Conservation (phyloP, 2,113 vertebrate species). For the Ancistrus triradiatus region DNA sequence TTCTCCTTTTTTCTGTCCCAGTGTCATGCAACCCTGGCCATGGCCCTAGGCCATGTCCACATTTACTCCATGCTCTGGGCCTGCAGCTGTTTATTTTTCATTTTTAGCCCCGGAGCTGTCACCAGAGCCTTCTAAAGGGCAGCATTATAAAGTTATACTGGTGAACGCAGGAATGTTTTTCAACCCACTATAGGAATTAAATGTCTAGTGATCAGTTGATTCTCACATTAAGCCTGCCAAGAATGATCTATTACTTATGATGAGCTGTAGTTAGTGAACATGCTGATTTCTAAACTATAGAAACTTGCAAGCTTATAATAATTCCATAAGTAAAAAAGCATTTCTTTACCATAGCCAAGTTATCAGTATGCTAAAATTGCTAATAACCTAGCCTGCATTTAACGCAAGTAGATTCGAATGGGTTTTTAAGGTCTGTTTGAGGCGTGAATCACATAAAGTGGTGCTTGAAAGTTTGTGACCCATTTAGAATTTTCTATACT, state of each 20-base stretch:
- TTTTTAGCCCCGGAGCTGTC: slow-evolving; percentile 57
- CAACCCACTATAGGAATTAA: slow-evolving; percentile 14
- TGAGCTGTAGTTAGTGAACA: slow-evolving; percentile 3
- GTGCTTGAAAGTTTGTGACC: too few species aligned
- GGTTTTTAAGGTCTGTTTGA: too few species aligned
- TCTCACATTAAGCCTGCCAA: slow-evolving; percentile 23
- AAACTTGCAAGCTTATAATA: neutral
- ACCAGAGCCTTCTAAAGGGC: slow-evolving; percentile 49
- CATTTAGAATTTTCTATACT: too few species aligned
- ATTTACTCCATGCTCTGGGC: slow-evolving; percentile 40
- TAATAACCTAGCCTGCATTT: too few species aligned
- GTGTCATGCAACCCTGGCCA: slow-evolving; percentile 40
- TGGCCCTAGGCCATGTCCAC: slow-evolving; percentile 39
- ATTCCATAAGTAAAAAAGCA: neutral
- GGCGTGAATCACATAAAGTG: too few species aligned
- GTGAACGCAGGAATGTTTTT: slow-evolving; percentile 38
- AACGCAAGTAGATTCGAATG: too few species aligned
- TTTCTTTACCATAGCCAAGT: neutral
- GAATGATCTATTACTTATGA: slow-evolving; percentile 8
- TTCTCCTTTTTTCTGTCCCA: slow-evolving; percentile 28
- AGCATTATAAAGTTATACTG: slow-evolving; percentile 48
- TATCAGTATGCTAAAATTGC: too few species aligned
- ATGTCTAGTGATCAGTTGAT: slow-evolving; percentile 34
- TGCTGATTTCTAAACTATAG: neutral
- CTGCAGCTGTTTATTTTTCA: slow-evolving; percentile 62